phyloP scores from a whole-genome alignment of 2,888 invertebrate genomes.

The Yponomeuta malinellus region DNA sequence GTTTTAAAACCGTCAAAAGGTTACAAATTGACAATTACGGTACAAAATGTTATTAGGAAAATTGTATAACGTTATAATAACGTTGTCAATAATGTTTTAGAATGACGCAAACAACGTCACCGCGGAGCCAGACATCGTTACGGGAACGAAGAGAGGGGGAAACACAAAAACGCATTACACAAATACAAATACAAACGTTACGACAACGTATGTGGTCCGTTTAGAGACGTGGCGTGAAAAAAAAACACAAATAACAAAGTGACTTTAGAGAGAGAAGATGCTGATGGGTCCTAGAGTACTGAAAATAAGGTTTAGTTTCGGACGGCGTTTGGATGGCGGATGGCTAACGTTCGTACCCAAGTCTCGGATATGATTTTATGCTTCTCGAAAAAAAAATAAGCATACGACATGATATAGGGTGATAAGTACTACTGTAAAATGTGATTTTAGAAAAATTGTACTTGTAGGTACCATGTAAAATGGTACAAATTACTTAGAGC shows the following conservation, averaged over 20 bases:
- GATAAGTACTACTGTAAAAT: too few species aligned
- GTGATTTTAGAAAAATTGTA: too few species aligned
- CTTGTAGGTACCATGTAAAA: too few species aligned
- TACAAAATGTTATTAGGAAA: too few species aligned
- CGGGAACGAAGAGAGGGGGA: background rate
- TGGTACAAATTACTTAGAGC: too few species aligned
- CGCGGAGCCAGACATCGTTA: background rate
- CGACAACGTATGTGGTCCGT: constrained; percentile 46
- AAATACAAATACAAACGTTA: constrained; percentile 52
- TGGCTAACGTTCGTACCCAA: background rate
- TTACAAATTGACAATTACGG: too few species aligned
- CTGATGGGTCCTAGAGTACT: constrained; percentile 22
- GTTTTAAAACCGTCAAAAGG: too few species aligned
- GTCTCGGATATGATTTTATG: too few species aligned
- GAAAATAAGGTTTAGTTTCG: constrained; percentile 23
- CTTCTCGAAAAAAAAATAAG: too few species aligned
- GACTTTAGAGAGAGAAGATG: constrained; percentile 33
- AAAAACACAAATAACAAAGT: constrained; percentile 38
- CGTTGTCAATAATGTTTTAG: too few species aligned
- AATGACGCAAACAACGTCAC: background rate
- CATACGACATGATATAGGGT: too few species aligned
- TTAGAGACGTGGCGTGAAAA: constrained; percentile 48
- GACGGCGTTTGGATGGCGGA: background rate
- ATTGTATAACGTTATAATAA: too few species aligned
- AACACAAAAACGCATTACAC: background rate